Percentiles rank a stretch among this genome's conserved stretches.
phyloP scores from a whole-genome alignment of 2,888 invertebrate genomes.

The Steinernema carpocapsae region DNA sequence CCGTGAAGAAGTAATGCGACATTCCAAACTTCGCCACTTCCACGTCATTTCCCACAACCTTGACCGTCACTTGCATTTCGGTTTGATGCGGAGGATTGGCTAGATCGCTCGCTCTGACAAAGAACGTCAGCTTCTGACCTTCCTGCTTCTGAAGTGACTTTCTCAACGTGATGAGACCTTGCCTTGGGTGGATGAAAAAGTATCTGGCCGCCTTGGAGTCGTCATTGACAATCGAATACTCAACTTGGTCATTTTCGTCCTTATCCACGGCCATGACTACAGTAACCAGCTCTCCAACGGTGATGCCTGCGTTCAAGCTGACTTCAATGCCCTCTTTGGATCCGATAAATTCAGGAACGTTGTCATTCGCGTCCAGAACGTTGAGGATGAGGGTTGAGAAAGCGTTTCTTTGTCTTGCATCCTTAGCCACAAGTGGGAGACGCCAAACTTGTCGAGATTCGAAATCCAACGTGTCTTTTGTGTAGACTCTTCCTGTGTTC shows the following conservation, averaged over 20 bases:
- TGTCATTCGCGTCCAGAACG: conserved; percentile 84
- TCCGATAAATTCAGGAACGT: conserved; percentile 88
- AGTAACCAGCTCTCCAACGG: conserved; percentile 80
- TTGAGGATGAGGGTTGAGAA: conserved; percentile 58
- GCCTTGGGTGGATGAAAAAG: conserved; percentile 41
- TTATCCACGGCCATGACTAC: conserved; percentile 47
- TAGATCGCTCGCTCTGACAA: conserved; percentile 84
- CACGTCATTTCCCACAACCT: conserved; percentile 74
- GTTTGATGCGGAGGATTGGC: conserved; percentile 78
- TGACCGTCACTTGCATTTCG: conserved; percentile 82
- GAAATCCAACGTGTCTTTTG: conserved; percentile 47
- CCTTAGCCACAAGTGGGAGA: conserved; percentile 56
- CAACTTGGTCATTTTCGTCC: conserved; percentile 48
- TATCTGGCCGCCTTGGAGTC: conserved; percentile 37
- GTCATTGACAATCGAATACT: conserved; percentile 47
- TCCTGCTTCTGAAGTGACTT: conserved; percentile 70
- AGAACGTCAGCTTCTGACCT: conserved; percentile 83
- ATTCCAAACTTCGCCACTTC: conserved; percentile 79
- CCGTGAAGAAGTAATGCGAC: conserved; percentile 80
- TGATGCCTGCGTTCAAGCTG: conserved; percentile 78
- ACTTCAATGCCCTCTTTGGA: conserved; percentile 78
- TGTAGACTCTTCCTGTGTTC: conserved; percentile 53
- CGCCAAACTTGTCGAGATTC: conserved; percentile 36
- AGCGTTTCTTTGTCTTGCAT: conserved; percentile 52
- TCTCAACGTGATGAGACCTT: conserved; percentile 40